Evolutionary conservation across 2,888 invertebrate species (phyloP).

Genomic region (Oasisia sp.): DNA sequence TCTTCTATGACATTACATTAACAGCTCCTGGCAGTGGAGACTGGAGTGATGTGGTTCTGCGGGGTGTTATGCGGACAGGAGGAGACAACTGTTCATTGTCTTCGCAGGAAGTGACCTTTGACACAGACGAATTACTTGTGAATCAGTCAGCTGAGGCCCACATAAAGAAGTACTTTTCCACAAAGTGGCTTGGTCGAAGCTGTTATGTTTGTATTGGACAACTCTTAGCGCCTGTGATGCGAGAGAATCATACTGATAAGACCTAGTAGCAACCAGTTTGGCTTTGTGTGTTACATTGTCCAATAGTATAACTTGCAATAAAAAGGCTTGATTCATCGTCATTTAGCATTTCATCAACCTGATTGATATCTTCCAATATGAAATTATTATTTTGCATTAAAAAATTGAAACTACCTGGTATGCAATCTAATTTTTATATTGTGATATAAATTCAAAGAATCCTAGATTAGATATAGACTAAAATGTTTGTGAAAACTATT

Average conservation of each 20-base stretch:
- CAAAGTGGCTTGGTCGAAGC: constrained; percentile 17
- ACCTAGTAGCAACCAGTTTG: background rate
- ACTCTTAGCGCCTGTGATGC: background rate
- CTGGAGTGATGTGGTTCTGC: background rate
- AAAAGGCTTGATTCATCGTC: background rate
- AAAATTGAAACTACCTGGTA: no score
- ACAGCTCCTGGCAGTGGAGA: background rate
- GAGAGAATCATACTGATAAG: background rate
- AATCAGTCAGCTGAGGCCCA: background rate
- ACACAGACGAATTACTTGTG: constrained; percentile 17
- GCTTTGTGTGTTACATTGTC: background rate
- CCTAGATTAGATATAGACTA: no score
- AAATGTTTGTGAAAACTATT: no score
- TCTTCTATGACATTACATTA: background rate
- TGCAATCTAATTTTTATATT: no score
- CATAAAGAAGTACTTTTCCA: background rate
- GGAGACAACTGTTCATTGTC: background rate
- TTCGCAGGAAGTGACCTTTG: background rate
- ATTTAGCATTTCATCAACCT: background rate
- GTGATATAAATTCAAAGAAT: no score
- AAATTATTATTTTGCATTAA: no score
- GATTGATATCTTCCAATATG: background rate
- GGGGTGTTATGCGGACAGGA: background rate
- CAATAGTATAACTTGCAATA: background rate
- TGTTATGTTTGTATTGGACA: background rate